Evolutionary conservation across 2,888 invertebrate genomes (phyloP), one percentile per base, ranked within the genome.

Genomic region (Clostera curtula): DNA sequence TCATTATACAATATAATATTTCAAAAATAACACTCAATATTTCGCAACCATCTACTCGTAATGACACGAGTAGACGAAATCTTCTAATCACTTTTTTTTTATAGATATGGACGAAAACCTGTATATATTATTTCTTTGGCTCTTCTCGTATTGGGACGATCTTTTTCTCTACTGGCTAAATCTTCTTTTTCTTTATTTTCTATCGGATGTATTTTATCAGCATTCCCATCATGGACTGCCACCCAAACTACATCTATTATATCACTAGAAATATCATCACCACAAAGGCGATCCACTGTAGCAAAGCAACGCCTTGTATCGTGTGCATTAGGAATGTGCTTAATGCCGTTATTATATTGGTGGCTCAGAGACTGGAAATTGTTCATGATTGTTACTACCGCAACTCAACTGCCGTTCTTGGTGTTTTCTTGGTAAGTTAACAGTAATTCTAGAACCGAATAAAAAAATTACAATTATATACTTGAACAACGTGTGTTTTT

Each of bases 81-180:
- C n/a, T n/a, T n/a, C n/a, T n/a, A n/a, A n/a, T n/a, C n/a, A n/a
- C n/a, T n/a, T 36, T 27, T 30, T 22, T 18, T 25, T 66, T 68
- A 30, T 56, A 75, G 74, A 25, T 73, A 61, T 25, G 74, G 74
- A 3, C 66, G 74, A 4, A 66, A 69, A 17, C 38, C 56, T n/a
- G 59, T 63, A 0, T 70, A 64, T 19, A 50, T 68, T 7, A 30
- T 58, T 25, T 58, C 74, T 3, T 20, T 72, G 27, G 27, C 36
- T n/a, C 36, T 74, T 25, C 46, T 66, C 5, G 34, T 72, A 16
- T 5, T 61, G 11, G 74, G 74, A 3, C 58, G 74, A 19, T 30
- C 46, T 13, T 45, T 68, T 16, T 57, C 65, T n/a, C 26, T 72
- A 17, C n/a, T 67, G 7, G 43, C 54, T 14, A 59, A 56, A 32